These are phyloP conservation scores for Opisthograptis luteolata DNA, from an alignment of 2,888 invertebrate species.

Conservation along the genomic window DNA sequence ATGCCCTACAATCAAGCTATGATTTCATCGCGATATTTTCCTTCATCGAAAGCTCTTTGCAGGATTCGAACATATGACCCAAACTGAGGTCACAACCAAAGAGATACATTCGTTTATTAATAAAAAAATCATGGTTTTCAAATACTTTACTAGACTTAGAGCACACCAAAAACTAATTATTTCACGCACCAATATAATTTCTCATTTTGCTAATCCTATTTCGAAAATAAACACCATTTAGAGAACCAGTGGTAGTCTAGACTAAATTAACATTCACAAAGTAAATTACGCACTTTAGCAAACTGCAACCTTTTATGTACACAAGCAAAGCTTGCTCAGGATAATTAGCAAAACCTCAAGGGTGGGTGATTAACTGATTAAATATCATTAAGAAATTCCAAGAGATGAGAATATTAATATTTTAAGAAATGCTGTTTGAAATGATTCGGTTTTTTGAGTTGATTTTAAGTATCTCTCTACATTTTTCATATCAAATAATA, in stretches of 20 bases:
- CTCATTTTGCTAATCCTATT: background rate
- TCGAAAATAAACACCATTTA: background rate
- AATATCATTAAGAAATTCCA: constrained; percentile 3
- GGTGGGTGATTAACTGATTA: constrained; percentile 16
- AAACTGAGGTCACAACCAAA: too few relatives aligned
- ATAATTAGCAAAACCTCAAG: constrained; percentile 30
- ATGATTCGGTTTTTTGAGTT: too few relatives aligned
- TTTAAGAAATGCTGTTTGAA: too few relatives aligned
- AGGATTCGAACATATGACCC: background rate
- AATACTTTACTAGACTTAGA: too few relatives aligned
- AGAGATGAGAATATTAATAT: background rate
- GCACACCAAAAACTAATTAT: too few relatives aligned
- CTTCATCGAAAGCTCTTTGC: background rate
- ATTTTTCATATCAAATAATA: too few relatives aligned
- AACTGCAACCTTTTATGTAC: constrained; percentile 39
- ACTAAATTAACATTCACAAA: constrained; percentile 48
- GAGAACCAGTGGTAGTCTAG: constrained; percentile 27
- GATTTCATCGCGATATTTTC: background rate
- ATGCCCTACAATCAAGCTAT: background rate
- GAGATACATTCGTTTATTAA: too few relatives aligned
- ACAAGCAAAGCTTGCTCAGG: constrained; percentile 21
- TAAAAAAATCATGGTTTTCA: too few relatives aligned
- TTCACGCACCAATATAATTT: too few relatives aligned
- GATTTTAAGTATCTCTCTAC: too few relatives aligned
- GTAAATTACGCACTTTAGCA: constrained; percentile 42